Conservation (phyloP, 2,888 invertebrate species). For the Chirona hameri region DNA sequence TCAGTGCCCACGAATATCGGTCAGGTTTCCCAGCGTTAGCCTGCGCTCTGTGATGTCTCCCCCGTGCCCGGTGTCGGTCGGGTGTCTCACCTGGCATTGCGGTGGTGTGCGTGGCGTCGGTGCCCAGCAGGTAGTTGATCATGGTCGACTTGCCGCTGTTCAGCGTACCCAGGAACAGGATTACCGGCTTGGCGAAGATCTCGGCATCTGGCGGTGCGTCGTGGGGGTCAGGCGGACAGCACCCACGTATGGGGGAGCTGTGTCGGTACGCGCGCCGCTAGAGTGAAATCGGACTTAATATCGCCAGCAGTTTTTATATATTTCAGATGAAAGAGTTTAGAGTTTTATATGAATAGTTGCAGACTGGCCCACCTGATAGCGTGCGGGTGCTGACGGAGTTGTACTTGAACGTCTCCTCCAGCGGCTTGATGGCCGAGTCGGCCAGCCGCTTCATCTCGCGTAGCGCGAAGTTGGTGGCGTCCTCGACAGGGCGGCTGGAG, state of each 20-base stretch:
- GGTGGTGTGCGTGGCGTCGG: constrained; percentile 77
- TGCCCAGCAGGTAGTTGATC: constrained; percentile 84
- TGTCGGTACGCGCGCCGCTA: too few relatives aligned
- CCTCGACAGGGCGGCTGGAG: constrained; percentile 62
- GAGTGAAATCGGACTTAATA: too few relatives aligned
- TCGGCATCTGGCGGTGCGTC: constrained; percentile 65
- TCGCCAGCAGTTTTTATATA: too few relatives aligned
- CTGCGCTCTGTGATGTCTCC: too few relatives aligned
- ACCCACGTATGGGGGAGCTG: too few relatives aligned
- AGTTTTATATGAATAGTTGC: too few relatives aligned
- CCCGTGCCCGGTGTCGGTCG: neutral
- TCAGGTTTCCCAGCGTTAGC: too few relatives aligned
- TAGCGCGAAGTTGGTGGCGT: constrained; percentile 54
- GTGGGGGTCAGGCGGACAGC: too few relatives aligned
- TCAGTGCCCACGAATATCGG: too few relatives aligned
- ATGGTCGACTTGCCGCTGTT: constrained; percentile 93
- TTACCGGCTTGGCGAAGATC: constrained; percentile 88
- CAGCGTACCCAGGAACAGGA: constrained; percentile 94
- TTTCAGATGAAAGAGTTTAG: too few relatives aligned
- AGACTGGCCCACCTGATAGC: constrained; percentile 60
- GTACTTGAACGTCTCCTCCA: constrained; percentile 87
- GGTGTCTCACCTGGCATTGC: constrained; percentile 70
- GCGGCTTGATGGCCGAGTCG: constrained; percentile 80
- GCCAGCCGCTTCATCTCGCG: constrained; percentile 80
- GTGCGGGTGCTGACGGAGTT: constrained; percentile 86